Evolutionary conservation across 2,797 vertebrate genomes (phyloP), one percentile per base, ranked within the genome.

Genomic region (Acestrorhynchus altus): DNA sequence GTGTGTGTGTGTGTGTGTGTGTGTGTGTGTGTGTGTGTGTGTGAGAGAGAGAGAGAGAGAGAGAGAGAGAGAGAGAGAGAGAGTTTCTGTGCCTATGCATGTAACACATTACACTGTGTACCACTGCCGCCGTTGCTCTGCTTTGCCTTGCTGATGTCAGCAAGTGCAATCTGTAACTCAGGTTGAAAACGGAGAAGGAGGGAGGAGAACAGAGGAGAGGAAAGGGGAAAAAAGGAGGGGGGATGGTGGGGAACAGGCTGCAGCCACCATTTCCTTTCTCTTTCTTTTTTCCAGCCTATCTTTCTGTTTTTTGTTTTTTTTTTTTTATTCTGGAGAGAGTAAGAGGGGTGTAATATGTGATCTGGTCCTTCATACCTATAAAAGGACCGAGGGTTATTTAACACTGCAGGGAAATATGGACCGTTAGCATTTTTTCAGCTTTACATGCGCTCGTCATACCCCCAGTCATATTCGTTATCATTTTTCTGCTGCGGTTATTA

Each of bases 91-190:
- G 72, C 47, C 44, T 11, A 20, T 26, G 56, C 2, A 67, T 76
- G 73, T 67, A 60, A 60, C 61, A 51, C 51, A 75, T 79, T 76
- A 49, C 35, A 72, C 39, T 71, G 47, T 35, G 31, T 35, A 35
- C 31, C 31, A 79, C 28, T 26, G 76, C 39, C 69, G 72, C 67
- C n/a, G 56, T 71, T 70, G 47, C 81, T 88, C 83, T 84, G 84
- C 83, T 84, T 86, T 77, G 88, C 86, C 86, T 87, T 93, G 93
- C 93, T 93, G 91, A 94, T 93, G 93, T 94, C 92, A 94, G 93
- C 92, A 92, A 90, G 92, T 92, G 88, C 89, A 84, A 86, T 83
- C 65, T 77, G 77, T 86, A 84, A 86, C 87, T 83, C 82, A 79
- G 86, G 84, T 76, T 82, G 47, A 82, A 74, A 77, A 73, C 63